These are phyloP conservation scores for Dryobates pubescens DNA, from an alignment of 2,797 vertebrate species.

Conservation along the genomic window DNA sequence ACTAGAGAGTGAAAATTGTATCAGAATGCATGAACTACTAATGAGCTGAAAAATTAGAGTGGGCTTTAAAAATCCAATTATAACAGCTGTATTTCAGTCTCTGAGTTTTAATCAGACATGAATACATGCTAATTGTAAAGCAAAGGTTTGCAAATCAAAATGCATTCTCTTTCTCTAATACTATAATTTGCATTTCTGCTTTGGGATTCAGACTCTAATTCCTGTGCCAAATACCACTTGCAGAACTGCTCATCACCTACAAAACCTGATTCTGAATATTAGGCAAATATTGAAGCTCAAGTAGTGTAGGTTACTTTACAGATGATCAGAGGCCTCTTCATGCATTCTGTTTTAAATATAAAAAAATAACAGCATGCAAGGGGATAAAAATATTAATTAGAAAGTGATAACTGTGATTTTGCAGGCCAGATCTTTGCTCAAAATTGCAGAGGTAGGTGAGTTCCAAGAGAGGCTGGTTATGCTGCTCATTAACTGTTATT, in stretches of 20 bases:
- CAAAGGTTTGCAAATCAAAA: neutral
- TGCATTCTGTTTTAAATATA: neutral
- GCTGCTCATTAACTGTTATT: neutral
- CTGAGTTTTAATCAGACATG: neutral
- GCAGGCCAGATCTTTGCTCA: neutral
- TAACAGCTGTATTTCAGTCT: neutral
- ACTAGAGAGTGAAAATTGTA: conserved; percentile 34
- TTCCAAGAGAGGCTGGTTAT: neutral
- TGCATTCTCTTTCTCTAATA: neutral
- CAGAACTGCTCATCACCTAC: neutral
- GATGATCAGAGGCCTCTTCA: neutral
- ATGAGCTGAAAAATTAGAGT: neutral
- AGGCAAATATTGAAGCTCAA: neutral
- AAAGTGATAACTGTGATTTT: neutral
- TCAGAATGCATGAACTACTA: neutral
- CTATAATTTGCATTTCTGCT: neutral
- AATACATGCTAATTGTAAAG: neutral
- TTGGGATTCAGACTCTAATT: neutral
- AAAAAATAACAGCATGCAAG: neutral
- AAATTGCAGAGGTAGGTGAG: neutral
- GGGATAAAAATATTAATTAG: neutral
- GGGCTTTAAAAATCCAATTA: neutral
- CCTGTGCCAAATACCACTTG: neutral
- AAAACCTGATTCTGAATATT: neutral
- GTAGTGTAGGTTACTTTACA: neutral